phyloP scores from a whole-genome alignment of 2,113 vertebrate species.

The Hippocampus comes region DNA sequence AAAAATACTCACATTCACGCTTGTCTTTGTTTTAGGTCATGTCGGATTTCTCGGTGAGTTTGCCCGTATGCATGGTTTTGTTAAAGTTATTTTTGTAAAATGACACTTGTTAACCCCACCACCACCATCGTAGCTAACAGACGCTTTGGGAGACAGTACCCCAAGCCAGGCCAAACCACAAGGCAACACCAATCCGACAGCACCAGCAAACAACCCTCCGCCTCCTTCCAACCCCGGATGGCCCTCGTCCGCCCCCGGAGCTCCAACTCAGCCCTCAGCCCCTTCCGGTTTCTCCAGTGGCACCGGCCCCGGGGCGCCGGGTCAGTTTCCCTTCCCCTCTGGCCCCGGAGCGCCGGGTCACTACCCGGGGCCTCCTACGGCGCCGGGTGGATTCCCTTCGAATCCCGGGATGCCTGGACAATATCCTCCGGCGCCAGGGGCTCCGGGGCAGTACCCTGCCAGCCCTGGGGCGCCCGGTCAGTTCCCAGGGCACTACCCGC shows the following conservation, averaged over 20 bases:
- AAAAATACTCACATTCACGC: conserved; percentile 1
- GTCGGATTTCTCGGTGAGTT: conserved; percentile 79
- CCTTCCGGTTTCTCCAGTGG: conserved; percentile 45
- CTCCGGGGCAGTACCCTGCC: conserved; percentile 66
- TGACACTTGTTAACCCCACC: not conserved
- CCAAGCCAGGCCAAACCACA: conserved; percentile 57
- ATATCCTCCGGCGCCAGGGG: conserved; percentile 66
- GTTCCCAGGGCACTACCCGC: conserved; percentile 69
- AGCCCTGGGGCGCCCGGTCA: conserved; percentile 68
- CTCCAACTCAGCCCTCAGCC: conserved; percentile 68
- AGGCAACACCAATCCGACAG: conserved; percentile 61
- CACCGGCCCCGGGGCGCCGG: conserved; percentile 68
- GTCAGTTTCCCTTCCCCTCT: conserved; percentile 59
- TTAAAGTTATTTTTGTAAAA: not conserved
- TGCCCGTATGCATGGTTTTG: not conserved
- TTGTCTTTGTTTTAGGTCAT: conserved; percentile 62
- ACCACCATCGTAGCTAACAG: conserved; percentile 58
- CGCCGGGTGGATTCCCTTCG: conserved; percentile 62
- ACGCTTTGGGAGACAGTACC: conserved; percentile 68
- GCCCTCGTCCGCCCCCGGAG: conserved; percentile 71
- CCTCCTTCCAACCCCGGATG: conserved; percentile 66
- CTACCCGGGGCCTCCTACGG: conserved; percentile 64
- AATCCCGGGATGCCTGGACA: conserved; percentile 65
- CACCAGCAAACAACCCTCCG: conserved; percentile 44
- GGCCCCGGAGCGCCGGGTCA: conserved; percentile 70